phyloP scores from a whole-genome alignment of 37 sponge, comb jelly and placozoan genomes.

The Aplysina aerophoba region DNA sequence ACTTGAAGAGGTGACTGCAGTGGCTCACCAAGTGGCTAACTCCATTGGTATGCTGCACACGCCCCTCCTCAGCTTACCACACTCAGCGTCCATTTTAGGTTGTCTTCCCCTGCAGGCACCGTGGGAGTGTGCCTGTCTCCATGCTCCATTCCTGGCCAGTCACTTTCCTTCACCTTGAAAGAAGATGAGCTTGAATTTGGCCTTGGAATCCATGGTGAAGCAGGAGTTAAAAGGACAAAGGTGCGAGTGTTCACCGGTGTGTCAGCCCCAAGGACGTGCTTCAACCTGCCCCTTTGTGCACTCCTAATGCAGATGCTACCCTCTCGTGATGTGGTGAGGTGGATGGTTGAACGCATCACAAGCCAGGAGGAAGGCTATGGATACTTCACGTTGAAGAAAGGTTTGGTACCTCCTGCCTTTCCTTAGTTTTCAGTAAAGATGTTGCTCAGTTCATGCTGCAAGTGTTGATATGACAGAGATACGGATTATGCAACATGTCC shows the following conservation, averaged over 20 bases:
- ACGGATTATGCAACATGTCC: too few relatives aligned
- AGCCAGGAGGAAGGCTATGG: constrained; percentile 59
- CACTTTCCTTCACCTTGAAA: constrained; percentile 78
- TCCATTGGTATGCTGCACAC: constrained; percentile 52
- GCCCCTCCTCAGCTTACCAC: neutral
- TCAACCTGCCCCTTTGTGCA: neutral
- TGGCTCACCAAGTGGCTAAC: constrained; percentile 64
- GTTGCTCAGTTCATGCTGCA: too few relatives aligned
- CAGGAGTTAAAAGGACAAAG: constrained; percentile 81
- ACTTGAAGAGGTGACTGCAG: constrained; percentile 67
- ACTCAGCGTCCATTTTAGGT: neutral
- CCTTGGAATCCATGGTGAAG: constrained; percentile 97
- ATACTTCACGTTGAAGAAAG: constrained; percentile 60
- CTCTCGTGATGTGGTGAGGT: constrained; percentile 66
- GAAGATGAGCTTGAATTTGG: constrained; percentile 92
- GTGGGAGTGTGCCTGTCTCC: constrained; percentile 92
- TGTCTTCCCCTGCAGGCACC: constrained; percentile 56
- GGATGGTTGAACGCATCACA: constrained; percentile 69
- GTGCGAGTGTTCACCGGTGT: constrained; percentile 11
- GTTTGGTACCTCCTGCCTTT: neutral
- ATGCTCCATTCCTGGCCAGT: constrained; percentile 85
- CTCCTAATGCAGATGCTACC: constrained; percentile 51
- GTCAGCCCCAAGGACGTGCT: neutral
- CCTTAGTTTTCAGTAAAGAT: too few relatives aligned
- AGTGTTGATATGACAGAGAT: too few relatives aligned